phyloP scores from a whole-genome alignment of 2,113 vertebrate species.

The Probosciger aterrimus region DNA sequence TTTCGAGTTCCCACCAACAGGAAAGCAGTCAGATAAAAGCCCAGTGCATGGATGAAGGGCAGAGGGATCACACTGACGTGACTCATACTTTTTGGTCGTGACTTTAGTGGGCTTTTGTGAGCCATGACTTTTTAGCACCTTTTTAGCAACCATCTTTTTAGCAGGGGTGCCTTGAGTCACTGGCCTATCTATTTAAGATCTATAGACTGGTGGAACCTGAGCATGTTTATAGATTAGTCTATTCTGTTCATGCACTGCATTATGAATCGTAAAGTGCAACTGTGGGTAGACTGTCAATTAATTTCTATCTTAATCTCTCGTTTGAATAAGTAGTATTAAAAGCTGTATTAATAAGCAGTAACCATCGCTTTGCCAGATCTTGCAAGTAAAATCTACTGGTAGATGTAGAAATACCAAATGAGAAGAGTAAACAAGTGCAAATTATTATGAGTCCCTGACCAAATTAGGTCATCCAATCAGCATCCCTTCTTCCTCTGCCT shows the following conservation, averaged over 20 bases:
- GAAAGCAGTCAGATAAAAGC: neutral
- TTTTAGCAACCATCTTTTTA: neutral
- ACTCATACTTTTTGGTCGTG: neutral
- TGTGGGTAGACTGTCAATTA: conserved; percentile 42
- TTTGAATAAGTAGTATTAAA: conserved; percentile 17
- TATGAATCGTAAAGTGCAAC: neutral
- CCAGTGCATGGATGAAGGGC: neutral
- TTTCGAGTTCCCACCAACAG: neutral
- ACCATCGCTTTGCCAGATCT: neutral
- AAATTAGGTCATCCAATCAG: neutral
- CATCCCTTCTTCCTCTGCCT: neutral
- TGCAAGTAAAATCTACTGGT: neutral
- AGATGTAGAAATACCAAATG: neutral
- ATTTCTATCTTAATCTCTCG: conserved; percentile 29
- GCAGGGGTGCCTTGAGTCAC: conserved; percentile 31
- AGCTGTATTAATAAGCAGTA: neutral
- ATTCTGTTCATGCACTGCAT: neutral
- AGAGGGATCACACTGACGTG: neutral
- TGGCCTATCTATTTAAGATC: neutral
- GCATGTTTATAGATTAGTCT: neutral
- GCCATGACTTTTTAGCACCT: too few species aligned
- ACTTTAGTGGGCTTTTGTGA: conserved; percentile 26
- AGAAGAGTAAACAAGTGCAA: neutral
- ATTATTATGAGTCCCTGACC: neutral
- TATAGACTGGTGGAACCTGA: neutral